These are phyloP conservation scores for Amphiura filiformis DNA, from an alignment of 35 echinoderm and acorn worm genomes.

Conservation along the genomic window DNA sequence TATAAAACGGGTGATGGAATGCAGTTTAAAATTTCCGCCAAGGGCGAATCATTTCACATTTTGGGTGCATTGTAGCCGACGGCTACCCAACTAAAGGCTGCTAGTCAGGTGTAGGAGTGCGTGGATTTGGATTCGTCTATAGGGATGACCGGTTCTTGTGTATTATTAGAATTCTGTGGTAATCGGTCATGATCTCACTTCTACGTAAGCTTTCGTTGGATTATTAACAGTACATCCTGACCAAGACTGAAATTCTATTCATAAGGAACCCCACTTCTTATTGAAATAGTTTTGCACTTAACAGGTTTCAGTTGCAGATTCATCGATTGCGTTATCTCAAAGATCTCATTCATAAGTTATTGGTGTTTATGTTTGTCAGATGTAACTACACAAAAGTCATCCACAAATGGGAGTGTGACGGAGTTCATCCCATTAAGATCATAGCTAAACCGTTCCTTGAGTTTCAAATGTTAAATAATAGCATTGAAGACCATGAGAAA, in stretches of 20 bases:
- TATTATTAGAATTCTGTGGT: no score
- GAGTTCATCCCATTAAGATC: neutral
- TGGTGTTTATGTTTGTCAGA: constrained; percentile 29
- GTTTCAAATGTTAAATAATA: neutral
- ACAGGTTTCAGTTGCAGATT: constrained; percentile 35
- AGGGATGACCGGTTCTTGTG: no score
- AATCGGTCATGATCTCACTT: no score
- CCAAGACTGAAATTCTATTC: constrained; percentile 3
- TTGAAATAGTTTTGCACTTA: constrained; percentile 39
- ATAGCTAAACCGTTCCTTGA: neutral
- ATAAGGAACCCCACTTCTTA: constrained; percentile 2
- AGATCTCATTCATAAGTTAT: constrained; percentile 21
- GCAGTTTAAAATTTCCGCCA: no score
- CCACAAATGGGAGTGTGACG: neutral
- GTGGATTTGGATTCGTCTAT: no score
- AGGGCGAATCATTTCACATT: no score
- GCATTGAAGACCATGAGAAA: constrained; percentile 17
- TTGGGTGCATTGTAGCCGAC: no score
- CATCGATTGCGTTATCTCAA: constrained; percentile 12
- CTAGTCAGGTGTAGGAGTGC: no score
- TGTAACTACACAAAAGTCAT: constrained; percentile 6
- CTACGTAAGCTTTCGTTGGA: no score
- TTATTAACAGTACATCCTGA: neutral
- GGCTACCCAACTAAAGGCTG: no score
- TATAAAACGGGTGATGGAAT: no score